Evolutionary conservation across 2,888 invertebrate species (phyloP).

Genomic region (Altica lythri): DNA sequence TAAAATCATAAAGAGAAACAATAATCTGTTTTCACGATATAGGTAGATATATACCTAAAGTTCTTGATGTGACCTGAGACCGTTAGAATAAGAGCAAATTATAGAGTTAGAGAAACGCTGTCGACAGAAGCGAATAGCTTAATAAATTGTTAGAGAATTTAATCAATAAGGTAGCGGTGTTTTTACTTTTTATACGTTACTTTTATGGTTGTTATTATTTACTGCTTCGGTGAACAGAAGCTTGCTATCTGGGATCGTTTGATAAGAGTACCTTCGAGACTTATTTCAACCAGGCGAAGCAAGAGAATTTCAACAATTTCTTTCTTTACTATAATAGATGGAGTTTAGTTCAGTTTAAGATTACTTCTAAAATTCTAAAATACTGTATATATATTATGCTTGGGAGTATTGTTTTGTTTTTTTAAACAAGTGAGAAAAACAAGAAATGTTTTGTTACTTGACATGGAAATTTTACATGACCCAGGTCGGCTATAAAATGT

Average conservation of each 20-base stretch:
- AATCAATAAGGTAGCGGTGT: conserved; percentile 29
- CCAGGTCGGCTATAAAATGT: no score
- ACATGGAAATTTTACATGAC: no score
- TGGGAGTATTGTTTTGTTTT: no score
- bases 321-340: no score
- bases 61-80: conserved; percentile 8
- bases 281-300: neutral
- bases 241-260: conserved; percentile 6
- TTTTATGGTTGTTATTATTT: conserved; percentile 22
- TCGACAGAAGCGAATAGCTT: conserved; percentile 27
- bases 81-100: conserved; percentile 27
- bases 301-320: neutral
- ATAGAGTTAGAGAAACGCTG: conserved; percentile 20
- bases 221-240: conserved; percentile 24
- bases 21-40: no score
- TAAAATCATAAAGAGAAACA: no score
- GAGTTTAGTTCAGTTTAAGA: no score
- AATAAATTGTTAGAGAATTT: conserved; percentile 27
- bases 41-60: no score
- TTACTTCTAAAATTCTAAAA: no score
- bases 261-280: conserved; percentile 7
- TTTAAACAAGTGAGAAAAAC: no score
- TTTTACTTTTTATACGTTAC: conserved; percentile 18
- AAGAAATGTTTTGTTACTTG: no score
- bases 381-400: no score